Evolutionary conservation across 2,113 vertebrate species (phyloP), one percentile per base, ranked within the genome.

Genomic region (Corythaeola cristata): DNA sequence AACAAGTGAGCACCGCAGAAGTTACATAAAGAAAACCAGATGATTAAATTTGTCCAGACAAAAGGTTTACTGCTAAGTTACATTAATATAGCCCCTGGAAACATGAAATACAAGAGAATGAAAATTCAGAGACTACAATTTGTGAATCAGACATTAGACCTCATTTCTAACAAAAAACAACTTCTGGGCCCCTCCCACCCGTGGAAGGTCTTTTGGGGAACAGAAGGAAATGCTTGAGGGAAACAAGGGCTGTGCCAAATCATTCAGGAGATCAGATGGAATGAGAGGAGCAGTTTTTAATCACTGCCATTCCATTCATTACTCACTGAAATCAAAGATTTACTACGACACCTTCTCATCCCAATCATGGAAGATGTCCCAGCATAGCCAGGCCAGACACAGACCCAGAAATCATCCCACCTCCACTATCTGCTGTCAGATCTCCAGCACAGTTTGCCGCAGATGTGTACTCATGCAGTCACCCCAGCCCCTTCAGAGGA

Each of bases 401-500:
- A 49, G 44, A 85, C 28, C 11, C 52, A 66, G 53, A 80, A 68
- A 14, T 11, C 41, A 44, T 23, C 21, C 27, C 33, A 75, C 8
- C 27, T 59, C 33, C 35, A 32, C 14, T 19, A 50, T 14, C 32
- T 64, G 28, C 32, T n/a, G 4, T 45, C 60, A 74, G 50, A 71
- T 21, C 41, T 71, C 41, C 41, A 62, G 37, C 23, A 71, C 11
- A 56, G 3, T 20, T n/a, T 53, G 47, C 39, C 21, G 3, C 1
- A 35, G 18, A 12, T 6, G 21, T 1, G 3, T 5, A 33, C 4
- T 32, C 5, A 0, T 15, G 21, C 16, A n/a, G n/a, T 14, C 53
- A 50, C 26, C 14, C 14, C 55, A 56, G 17, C 23, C 20, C 24
- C 44, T 66, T 33, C 18, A 66, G 21, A 24, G 19, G 3, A 52